These are phyloP conservation scores for Ptychadena robeensis DNA, from an alignment of 2,797 vertebrate genomes.

Conservation along the genomic window DNA sequence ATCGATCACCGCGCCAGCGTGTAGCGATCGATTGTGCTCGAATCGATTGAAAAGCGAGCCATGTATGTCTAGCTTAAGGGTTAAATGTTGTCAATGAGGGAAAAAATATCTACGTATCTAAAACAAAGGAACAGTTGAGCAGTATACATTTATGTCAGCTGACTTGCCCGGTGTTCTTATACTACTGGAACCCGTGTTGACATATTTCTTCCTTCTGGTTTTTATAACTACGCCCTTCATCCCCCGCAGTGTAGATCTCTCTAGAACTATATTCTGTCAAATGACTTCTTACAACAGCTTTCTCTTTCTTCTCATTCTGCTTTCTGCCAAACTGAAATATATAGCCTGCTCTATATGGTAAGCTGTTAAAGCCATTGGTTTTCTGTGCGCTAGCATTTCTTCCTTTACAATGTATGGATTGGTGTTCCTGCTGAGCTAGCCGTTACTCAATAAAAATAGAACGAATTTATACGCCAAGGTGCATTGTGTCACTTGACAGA, in stretches of 20 bases:
- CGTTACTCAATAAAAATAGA: slow-evolving; percentile 5
- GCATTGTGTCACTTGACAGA: slow-evolving; percentile 14
- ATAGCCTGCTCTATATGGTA: neutral
- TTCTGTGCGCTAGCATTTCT: neutral
- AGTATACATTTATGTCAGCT: neutral
- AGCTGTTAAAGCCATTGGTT: neutral
- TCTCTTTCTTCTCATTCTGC: neutral
- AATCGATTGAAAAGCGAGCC: no score
- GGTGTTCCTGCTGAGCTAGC: slow-evolving; percentile 18
- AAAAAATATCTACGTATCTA: no score
- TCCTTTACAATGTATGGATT: slow-evolving; percentile 15
- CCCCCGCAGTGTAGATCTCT: neutral
- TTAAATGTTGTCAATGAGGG: no score
- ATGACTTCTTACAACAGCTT: neutral
- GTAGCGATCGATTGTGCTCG: no score
- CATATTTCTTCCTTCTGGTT: neutral
- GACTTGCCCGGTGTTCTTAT: no score
- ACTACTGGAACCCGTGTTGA: no score
- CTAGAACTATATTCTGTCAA: neutral
- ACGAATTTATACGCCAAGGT: slow-evolving; percentile 9
- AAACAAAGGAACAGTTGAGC: no score
- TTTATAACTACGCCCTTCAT: neutral
- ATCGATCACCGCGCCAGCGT: no score
- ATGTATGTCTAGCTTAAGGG: no score
- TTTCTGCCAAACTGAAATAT: neutral